Evolutionary conservation across 2,888 invertebrate species (phyloP).

Genomic region (Dusona sp.): DNA sequence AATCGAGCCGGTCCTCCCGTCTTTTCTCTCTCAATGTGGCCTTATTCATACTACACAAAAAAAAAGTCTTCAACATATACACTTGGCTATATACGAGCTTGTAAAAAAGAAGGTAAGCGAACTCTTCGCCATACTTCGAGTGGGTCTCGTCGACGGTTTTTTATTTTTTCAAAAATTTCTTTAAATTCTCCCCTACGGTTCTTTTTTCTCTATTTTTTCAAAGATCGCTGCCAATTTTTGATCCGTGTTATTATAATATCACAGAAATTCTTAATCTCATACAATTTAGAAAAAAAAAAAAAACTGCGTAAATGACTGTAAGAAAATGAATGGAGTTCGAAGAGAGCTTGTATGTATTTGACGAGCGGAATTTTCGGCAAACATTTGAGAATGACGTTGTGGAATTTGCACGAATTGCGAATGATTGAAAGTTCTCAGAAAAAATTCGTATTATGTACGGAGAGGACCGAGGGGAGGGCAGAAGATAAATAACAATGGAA

Average conservation of each 20-base stretch:
- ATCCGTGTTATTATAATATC: neutral
- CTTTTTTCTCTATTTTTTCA: neutral
- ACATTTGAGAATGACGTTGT: neutral
- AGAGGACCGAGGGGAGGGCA: neutral
- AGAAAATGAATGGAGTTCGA: too few species aligned
- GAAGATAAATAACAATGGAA: neutral
- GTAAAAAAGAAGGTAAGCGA: neutral
- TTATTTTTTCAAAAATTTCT: neutral
- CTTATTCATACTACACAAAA: slow-evolving; percentile 55
- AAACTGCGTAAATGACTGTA: too few species aligned
- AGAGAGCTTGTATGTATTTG: too few species aligned
- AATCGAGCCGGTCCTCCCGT: slow-evolving; percentile 71
- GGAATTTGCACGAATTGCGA: neutral
- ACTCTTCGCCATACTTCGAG: neutral
- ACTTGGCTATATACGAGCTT: neutral
- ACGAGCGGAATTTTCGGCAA: neutral
- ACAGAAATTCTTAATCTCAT: neutral
- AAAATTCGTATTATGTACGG: neutral
- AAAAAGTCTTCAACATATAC: neutral
- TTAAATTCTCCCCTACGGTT: neutral
- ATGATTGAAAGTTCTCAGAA: neutral
- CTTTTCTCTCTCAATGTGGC: slow-evolving; percentile 53
- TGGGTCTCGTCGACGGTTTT: neutral
- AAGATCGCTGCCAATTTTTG: neutral
- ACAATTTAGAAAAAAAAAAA: too few species aligned